A percentile compares a stretch with the other conserved stretches of the same genome.
phyloP scores from a whole-genome alignment of 2,113 vertebrate genomes.

The Leptobrachium leishanense region DNA sequence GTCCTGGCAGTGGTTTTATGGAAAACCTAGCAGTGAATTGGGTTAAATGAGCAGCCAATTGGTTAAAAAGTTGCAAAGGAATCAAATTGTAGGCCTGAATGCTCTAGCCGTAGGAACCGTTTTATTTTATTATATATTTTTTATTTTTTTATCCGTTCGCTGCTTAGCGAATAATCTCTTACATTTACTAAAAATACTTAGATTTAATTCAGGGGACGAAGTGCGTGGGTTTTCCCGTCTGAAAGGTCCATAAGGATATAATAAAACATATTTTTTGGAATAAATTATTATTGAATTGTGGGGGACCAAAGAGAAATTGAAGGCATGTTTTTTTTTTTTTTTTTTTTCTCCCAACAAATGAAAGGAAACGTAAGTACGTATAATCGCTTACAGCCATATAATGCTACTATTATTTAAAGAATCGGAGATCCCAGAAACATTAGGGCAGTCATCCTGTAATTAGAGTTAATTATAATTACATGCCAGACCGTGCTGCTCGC shows the following conservation, averaged over 20 bases:
- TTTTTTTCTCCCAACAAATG: too few species aligned
- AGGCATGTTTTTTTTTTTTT: background rate
- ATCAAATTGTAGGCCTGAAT: too few species aligned
- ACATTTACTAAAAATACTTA: too few species aligned
- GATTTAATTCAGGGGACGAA: too few species aligned
- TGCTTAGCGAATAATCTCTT: too few species aligned
- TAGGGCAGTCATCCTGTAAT: background rate
- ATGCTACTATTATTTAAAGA: background rate
- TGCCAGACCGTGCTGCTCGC: background rate
- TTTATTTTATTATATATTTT: too few species aligned
- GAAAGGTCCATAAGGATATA: background rate
- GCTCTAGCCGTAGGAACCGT: too few species aligned
- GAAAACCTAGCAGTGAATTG: too few species aligned
- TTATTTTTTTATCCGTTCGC: too few species aligned
- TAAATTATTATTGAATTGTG: background rate
- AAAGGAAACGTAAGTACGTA: background rate
- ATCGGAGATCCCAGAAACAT: background rate
- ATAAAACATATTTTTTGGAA: background rate
- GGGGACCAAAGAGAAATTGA: background rate
- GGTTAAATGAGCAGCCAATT: too few species aligned
- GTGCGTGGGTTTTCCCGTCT: background rate
- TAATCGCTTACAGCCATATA: background rate
- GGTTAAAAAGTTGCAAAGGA: too few species aligned
- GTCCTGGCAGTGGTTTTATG: too few species aligned
- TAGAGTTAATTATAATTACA: constrained; percentile 5